phyloP scores from a whole-genome alignment of 2,888 invertebrate genomes.

The Chrysopilus asiliformis region DNA sequence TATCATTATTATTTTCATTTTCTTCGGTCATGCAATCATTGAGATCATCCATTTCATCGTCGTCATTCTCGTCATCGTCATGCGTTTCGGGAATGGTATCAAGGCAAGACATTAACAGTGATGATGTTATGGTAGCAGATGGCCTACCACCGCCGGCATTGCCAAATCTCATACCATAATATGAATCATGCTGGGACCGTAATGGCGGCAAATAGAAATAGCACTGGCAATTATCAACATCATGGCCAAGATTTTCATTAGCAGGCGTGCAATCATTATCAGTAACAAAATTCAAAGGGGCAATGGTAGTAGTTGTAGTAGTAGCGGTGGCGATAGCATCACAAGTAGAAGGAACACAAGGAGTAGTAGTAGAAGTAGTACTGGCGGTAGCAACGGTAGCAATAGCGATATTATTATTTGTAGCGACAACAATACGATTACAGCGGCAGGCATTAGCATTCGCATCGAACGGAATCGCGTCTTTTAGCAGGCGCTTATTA shows the following conservation, averaged over 20 bases:
- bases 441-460: conserved; percentile 1
- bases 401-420: too few relatives aligned
- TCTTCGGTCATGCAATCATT: neutral
- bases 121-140: neutral
- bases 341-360: too few relatives aligned
- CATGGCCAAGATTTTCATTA: conserved; percentile 11
- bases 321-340: too few relatives aligned
- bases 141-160: conserved; percentile 4
- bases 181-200: neutral
- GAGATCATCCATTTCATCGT: conserved; percentile 4
- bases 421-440: conserved; percentile 6
- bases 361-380: conserved; percentile 8
- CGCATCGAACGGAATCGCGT: conserved; percentile 1
- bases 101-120: conserved; percentile 2
- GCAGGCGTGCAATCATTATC: conserved; percentile 2
- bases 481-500: conserved; percentile 15
- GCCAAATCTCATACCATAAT: conserved; percentile 3
- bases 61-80: conserved; percentile 7
- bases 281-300: conserved; percentile 16
- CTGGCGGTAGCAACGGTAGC: too few relatives aligned
- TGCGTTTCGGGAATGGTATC: conserved; percentile 13
- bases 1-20: conserved; percentile 1
- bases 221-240: conserved; percentile 5
- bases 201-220: neutral
- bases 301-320: conserved; percentile 16